phyloP scores from a whole-genome alignment of 2,888 invertebrate genomes.

The Papilio elwesi region DNA sequence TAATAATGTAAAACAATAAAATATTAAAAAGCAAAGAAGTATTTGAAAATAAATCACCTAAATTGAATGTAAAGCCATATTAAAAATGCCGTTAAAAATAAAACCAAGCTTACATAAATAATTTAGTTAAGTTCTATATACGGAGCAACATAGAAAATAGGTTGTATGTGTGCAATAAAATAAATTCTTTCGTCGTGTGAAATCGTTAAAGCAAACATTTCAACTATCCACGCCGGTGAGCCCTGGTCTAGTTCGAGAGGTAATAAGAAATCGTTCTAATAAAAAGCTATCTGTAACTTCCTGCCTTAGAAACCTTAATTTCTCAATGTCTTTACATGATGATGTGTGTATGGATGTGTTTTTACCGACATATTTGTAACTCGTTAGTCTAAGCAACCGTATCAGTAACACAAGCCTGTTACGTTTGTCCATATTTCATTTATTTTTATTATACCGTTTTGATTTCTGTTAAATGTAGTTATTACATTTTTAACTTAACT shows the following conservation, averaged over 20 bases:
- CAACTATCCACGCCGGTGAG: slow-evolving; percentile 16
- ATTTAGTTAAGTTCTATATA: slow-evolving; percentile 3
- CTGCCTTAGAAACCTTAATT: slow-evolving; percentile 34
- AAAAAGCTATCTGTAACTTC: slow-evolving; percentile 27
- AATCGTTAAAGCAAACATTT: slow-evolving; percentile 34
- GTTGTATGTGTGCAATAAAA: slow-evolving; percentile 19
- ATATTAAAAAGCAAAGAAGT: too few relatives aligned
- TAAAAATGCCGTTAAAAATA: too few relatives aligned
- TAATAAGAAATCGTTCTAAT: slow-evolving; percentile 18
- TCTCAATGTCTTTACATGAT: slow-evolving; percentile 24
- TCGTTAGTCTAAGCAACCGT: background rate
- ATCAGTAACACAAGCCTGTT: background rate
- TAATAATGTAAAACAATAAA: too few relatives aligned
- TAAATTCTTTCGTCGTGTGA: slow-evolving; percentile 29
- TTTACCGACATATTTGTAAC: slow-evolving; percentile 23
- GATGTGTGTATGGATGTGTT: background rate
- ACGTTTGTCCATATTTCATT: background rate
- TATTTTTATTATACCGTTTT: background rate
- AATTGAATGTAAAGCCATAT: too few relatives aligned
- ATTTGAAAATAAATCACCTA: too few relatives aligned
- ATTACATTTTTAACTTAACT: too few relatives aligned
- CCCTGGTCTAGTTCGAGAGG: slow-evolving; percentile 22
- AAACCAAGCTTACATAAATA: slow-evolving; percentile 3
- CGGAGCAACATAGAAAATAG: slow-evolving; percentile 5
- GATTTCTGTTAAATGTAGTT: too few relatives aligned